Evolutionary conservation across 2,888 invertebrate genomes (phyloP).

Genomic region (Oscheius sp.): DNA sequence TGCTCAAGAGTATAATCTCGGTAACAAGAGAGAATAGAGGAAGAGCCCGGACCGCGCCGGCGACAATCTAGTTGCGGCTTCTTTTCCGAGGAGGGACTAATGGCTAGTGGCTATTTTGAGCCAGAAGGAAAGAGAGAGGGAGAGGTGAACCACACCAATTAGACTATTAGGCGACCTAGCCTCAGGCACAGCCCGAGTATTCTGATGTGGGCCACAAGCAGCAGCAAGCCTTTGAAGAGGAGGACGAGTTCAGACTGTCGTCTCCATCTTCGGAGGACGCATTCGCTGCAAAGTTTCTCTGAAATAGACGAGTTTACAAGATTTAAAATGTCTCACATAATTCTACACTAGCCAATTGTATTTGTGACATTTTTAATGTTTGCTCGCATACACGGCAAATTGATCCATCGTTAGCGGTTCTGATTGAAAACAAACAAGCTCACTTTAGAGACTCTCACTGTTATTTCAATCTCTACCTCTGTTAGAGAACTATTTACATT

Average conservation of each 20-base stretch:
- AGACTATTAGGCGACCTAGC: conserved; percentile 36
- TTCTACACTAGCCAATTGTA: too few species aligned
- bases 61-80: conserved; percentile 35
- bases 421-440: background rate
- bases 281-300: conserved; percentile 23
- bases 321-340: background rate
- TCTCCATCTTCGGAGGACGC: conserved; percentile 26
- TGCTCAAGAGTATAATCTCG: conserved; percentile 10
- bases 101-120: conserved; percentile 33
- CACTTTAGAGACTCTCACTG: background rate
- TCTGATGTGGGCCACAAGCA: conserved; percentile 12
- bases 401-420: too few species aligned
- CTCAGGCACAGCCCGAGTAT: conserved; percentile 18
- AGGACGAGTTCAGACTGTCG: conserved; percentile 12
- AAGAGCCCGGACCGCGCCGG: background rate
- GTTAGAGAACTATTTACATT: too few species aligned
- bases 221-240: background rate
- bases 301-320: background rate
- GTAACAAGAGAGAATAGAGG: conserved; percentile 17
- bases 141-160: conserved; percentile 38
- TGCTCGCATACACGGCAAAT: too few species aligned
- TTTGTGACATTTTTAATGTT: too few species aligned
- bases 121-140: background rate
- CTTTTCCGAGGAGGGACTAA: conserved; percentile 34
- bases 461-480: background rate